Percentiles rank a stretch among this genome's conserved stretches.
These are phyloP conservation scores for Acanthurus lineatus DNA, from an alignment of 2,797 vertebrate species.

Conservation along the genomic window DNA sequence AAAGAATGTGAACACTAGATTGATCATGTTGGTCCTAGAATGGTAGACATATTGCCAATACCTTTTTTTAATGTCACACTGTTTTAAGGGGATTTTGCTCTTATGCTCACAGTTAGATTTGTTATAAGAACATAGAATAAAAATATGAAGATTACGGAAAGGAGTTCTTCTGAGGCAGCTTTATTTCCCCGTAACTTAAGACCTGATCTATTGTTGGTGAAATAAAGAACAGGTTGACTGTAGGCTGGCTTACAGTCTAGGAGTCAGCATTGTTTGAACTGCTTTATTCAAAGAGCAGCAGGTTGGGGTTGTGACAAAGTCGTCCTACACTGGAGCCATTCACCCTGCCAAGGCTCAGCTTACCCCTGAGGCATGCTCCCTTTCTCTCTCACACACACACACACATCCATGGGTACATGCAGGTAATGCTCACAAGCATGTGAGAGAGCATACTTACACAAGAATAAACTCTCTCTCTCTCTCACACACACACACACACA, in stretches of 20 bases:
- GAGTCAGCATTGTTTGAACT: constrained; percentile 83
- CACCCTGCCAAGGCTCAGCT: constrained; percentile 72
- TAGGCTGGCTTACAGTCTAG: constrained; percentile 78
- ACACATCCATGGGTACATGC: constrained; percentile 40
- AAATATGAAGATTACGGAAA: constrained; percentile 58
- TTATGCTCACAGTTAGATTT: constrained; percentile 7
- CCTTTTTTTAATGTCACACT: background rate
- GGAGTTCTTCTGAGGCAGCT: constrained; percentile 58
- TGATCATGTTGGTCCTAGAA: background rate
- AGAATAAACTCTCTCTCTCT: constrained; percentile 4
- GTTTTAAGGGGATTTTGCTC: constrained; percentile 5
- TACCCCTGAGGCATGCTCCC: constrained; percentile 73
- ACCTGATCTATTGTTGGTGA: constrained; percentile 69
- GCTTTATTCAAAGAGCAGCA: constrained; percentile 79
- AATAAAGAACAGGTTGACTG: constrained; percentile 82
- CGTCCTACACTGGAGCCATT: constrained; percentile 82
- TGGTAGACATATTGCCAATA: background rate
- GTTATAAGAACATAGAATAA: constrained; percentile 34
- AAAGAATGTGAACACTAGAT: background rate
- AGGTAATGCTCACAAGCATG: constrained; percentile 52
- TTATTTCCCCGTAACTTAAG: constrained; percentile 66
- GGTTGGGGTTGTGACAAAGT: constrained; percentile 77
- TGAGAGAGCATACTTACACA: constrained; percentile 42
- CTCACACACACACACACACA: constrained; percentile 6
- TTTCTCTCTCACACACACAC: constrained; percentile 41